Conservation (phyloP, 1,140 invertebrate species). For the Adoxophyes honmai region DNA sequence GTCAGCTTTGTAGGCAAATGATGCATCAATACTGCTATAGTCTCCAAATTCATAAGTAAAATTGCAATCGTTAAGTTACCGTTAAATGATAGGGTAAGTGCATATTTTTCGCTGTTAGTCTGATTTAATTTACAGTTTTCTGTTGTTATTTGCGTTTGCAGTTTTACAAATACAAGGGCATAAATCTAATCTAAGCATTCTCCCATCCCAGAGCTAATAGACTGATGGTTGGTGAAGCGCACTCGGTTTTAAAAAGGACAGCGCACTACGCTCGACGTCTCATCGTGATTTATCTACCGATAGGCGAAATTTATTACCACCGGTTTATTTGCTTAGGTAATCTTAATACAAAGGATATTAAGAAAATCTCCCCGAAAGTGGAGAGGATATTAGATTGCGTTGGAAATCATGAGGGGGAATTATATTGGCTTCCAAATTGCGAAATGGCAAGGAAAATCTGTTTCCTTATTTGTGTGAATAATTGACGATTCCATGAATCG, state of each 20-base stretch:
- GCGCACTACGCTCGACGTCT: background rate
- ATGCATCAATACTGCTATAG: too few relatives aligned
- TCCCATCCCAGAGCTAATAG: conserved; percentile 5
- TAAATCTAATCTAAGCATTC: conserved; percentile 1
- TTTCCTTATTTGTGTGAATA: background rate
- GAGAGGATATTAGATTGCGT: conserved; percentile 1
- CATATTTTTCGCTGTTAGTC: too few relatives aligned
- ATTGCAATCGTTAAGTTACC: too few relatives aligned
- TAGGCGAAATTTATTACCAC: conserved; percentile 15
- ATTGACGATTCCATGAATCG: background rate
- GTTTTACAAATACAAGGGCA: background rate
- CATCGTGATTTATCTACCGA: conserved; percentile 16
- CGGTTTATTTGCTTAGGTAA: background rate
- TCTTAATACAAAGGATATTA: conserved; percentile 6
- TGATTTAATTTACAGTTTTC: too few relatives aligned
- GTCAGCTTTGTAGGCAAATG: too few relatives aligned
- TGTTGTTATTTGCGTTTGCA: too few relatives aligned
- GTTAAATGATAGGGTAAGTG: too few relatives aligned
- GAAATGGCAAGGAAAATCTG: conserved; percentile 1
- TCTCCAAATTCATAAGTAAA: too few relatives aligned
- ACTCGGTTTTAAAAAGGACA: conserved; percentile 2
- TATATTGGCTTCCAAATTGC: conserved; percentile 6
- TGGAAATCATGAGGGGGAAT: background rate
- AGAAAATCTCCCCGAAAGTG: background rate
- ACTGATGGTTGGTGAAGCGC: background rate